phyloP scores from a whole-genome alignment of 2,797 vertebrate species.

The Gambusia yucatana region DNA sequence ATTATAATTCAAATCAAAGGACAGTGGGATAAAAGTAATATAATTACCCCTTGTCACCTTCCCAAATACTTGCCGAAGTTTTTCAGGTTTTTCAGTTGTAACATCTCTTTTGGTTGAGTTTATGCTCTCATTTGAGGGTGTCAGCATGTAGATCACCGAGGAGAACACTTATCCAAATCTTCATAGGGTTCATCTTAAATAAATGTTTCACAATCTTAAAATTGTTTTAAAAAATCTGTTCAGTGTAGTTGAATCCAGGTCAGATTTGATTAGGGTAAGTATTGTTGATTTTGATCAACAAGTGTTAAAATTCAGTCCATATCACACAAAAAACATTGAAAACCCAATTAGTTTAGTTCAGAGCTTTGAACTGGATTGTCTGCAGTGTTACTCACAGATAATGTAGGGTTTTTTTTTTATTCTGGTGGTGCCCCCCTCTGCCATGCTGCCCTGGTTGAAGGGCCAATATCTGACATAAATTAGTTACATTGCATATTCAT shows the following conservation, averaged over 20 bases:
- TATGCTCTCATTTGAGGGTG: not conserved
- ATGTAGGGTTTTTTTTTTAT: too few relatives aligned
- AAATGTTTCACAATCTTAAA: not conserved
- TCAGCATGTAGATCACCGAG: not conserved
- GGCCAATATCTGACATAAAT: not conserved
- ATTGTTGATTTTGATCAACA: not conserved
- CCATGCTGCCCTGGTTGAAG: not conserved
- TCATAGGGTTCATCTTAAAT: not conserved
- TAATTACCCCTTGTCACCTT: not conserved
- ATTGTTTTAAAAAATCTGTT: not conserved
- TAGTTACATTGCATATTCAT: not conserved
- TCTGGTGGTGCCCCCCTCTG: not conserved
- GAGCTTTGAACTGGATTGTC: not conserved
- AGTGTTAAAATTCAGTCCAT: not conserved
- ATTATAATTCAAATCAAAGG: not conserved
- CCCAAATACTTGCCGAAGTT: not conserved
- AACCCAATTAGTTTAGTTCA: not conserved
- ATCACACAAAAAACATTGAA: not conserved
- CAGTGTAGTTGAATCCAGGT: not conserved
- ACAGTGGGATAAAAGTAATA: too few relatives aligned
- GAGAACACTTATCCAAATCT: not conserved
- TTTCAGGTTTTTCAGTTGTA: not conserved
- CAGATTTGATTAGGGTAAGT: not conserved
- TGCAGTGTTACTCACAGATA: not conserved
- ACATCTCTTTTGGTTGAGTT: not conserved